Base-by-base conservation (phyloP, 2,888 invertebrate species). In the Amblyjoppa proteus region DNA sequence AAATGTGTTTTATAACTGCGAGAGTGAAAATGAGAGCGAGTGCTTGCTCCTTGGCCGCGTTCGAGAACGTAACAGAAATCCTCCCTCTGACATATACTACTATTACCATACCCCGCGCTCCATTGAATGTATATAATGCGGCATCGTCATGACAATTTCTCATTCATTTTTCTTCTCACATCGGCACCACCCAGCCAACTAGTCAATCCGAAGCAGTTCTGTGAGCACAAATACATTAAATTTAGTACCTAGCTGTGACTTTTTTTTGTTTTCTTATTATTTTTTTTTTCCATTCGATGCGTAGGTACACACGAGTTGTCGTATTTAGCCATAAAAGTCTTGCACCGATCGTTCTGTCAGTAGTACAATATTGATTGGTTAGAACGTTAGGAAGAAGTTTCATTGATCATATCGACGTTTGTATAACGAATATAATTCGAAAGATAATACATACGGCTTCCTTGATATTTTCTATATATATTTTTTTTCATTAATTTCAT, bases 141-240 rank as follows among this genome's bases (percentile, higher is more conserved):
- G 90, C 91, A 91, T 90, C 90, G 85, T 92, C 92, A 92, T 92
- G 90, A 92, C 91, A 92, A 90, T 91, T 91, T 90, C 89, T 88
- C 88, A 89, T 89, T 79, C 91, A 91, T 90, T 31, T 34, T 53
- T 58, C n/a, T 53, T 53, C 69, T 80, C 74, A 81, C 71, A 86
- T 82, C 87, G 89, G 90, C 86, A 91, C 89, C 90, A 89, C 89
- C 69, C 83, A 90, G 92, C 91, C 89, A 91, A 92, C 93, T 93
- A 93, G 93, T 93, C 93, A 93, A 91, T 89, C 87, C 84, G 89
- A 91, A 88, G 88, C 89, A 90, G 90, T 93, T 91, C 88, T 91
- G 90, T 90, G 89, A 92, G 92, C 93, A 93, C 92, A 93, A 93
- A 93, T 92, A 90, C 90, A 87, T 88, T 88, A 88, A 90, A 87